Evolutionary conservation across 2,888 invertebrate species (phyloP), one percentile per base, ranked within the genome.

Genomic region (Agrochola lychnidis): DNA sequence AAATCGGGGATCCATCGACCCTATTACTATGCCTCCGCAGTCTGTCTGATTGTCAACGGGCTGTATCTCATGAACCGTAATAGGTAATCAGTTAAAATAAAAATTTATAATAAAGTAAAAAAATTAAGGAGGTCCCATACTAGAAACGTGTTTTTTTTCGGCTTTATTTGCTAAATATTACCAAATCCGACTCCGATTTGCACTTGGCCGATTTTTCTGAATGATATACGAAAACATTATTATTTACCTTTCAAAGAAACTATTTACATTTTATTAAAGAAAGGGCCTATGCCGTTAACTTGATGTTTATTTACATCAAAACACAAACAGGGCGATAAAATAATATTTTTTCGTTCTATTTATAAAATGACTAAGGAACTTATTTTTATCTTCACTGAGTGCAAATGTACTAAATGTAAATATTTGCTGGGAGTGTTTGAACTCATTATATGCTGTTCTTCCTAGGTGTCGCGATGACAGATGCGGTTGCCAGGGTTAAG

Each of bases 361-460:
- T 73, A 72, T 78, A 75, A 5, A 67, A 25, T 25, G 40, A 77
- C n/a, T 67, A 61, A 70, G 85, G 74, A 85, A 85, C 66, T 70
- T 73, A 70, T 64, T 75, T 72, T 75, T 73, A 83, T 83, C 83
- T 70, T 63, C 16, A 51, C 45, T 14, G 48, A 64, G 70, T 72
- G 51, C 62, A 69, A 59, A 14, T 30, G 67, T 9, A 30, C 40
- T 42, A 1, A 19, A 16, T 25, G 57, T 77, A 57, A 77, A 85
- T 53, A 81, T 53, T 62, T 68, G 14, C 22, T 69, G 51, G 12
- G 48, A 40, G 51, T 62, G 25, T 70, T 76, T 73, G 61, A 84
- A 76, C 71, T 68, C 12, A 53, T 75, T 64, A 25, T 67, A 62
- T 36, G 19, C 42, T 72, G 6, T 4, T 10, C 16, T 62, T 59